Base-by-base conservation (phyloP, 1,140 invertebrate genomes). In the Drosophila lacertosa region DNA sequence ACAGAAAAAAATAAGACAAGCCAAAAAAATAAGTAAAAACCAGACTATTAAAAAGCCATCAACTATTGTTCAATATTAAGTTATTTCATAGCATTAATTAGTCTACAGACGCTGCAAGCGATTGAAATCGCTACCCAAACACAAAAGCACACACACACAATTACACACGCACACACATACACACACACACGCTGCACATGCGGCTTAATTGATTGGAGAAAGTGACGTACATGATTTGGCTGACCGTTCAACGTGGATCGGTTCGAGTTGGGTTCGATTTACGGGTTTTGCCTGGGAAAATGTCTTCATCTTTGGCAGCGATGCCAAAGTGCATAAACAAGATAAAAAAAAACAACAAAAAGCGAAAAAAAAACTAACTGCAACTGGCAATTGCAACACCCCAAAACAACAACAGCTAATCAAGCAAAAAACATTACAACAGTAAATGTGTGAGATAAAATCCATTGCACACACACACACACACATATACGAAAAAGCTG, bases 31-130 rank as follows among this genome's bases (percentile, higher is more conserved):
- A 77, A 75, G 62, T 67, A 69, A 74, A 73, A 71, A 65, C 65
- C 35, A 37, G 45, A 65, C 69, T 71, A 84, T 86, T 86, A 88
- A 86, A 86, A 88, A 45, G 47, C 48, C 81, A 88, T 86, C 80
- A 86, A 62, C 62, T 81, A 88, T 86, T 86, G 82, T 88, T 79
- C 68, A 88, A 84, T 86, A 86, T 86, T 81, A 81, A 81, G 82
- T 84, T 84, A 84, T 84, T 84, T 84, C 73, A 80, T 77, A 81
- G 69, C 73, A 71, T 74, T 86, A 86, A 77, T 74, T 81, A 81
- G 67, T 55, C 35, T 60, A 54, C 16, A 24, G 32, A 69, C 48
- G 65, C 69, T 72, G 58, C 68, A 72, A 75, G 80, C 75, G 77
- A 88, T 86, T 86, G 70, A 88, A 70, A 77, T 74, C 77, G 77